Conservation (phyloP, 2,113 vertebrate species). For the Chloropsis cyanopogon region DNA sequence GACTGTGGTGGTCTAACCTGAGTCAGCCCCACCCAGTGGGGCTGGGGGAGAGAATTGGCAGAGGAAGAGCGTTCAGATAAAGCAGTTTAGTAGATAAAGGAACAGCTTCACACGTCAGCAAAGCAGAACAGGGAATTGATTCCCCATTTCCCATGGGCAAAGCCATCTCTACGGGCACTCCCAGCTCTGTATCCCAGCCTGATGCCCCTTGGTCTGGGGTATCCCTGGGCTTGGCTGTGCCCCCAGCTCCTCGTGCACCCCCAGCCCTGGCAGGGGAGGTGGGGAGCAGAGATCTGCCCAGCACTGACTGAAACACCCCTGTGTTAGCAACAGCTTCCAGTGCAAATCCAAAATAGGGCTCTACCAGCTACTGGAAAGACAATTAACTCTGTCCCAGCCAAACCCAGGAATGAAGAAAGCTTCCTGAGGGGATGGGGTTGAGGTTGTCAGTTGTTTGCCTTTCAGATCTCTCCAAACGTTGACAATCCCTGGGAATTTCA, state of each 20-base stretch:
- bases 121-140: neutral
- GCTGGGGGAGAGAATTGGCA: neutral
- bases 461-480: neutral
- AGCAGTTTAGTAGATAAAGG: neutral
- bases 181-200: neutral
- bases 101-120: neutral
- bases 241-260: neutral
- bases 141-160: neutral
- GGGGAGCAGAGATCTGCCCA: neutral
- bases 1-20: neutral
- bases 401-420: neutral
- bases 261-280: neutral
- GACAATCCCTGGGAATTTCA: neutral
- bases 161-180: fast-evolving
- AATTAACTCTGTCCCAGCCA: neutral
- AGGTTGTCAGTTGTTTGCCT: neutral
- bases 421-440: neutral
- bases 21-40: neutral
- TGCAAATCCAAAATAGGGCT: neutral
- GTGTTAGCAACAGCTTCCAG: neutral
- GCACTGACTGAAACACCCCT: neutral
- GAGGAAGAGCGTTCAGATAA: neutral
- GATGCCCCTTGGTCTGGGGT: neutral
- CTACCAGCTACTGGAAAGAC: neutral
- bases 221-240: neutral